These are phyloP conservation scores for Brienomyrus longianalis DNA, from an alignment of 2,113 vertebrate species.

Conservation along the genomic window DNA sequence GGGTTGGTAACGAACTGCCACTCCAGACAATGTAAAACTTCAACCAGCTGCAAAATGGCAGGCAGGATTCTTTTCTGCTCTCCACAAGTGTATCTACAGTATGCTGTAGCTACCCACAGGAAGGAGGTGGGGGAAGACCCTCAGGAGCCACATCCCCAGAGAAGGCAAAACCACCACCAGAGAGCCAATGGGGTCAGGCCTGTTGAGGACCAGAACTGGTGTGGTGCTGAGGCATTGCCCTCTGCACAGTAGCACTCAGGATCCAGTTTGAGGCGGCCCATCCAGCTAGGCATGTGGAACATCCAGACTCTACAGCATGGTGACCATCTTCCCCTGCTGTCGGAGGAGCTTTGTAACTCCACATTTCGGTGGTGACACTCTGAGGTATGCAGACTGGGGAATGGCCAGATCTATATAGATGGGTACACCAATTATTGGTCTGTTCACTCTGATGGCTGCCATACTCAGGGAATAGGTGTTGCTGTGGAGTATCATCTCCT, in stretches of 20 bases:
- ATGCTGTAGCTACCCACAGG: neutral
- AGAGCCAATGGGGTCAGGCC: neutral
- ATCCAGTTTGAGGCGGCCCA: neutral
- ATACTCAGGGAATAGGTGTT: neutral
- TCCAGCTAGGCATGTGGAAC: neutral
- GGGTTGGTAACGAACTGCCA: neutral
- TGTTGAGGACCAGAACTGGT: neutral
- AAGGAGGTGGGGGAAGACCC: neutral
- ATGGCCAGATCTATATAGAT: neutral
- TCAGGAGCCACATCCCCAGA: neutral
- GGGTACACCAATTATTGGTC: neutral
- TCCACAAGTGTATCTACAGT: neutral
- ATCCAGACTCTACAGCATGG: neutral
- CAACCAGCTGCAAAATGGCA: neutral
- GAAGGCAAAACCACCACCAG: neutral
- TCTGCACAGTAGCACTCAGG: neutral
- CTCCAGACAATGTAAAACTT: neutral
- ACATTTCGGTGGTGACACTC: neutral
- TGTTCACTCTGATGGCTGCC: neutral
- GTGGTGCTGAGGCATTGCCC: neutral
- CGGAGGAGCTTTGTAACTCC: neutral
- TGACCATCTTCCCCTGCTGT: neutral
- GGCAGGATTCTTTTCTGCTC: neutral
- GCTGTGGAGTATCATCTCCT: neutral
- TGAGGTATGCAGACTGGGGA: neutral